Conservation (phyloP, 2,888 invertebrate species). For the Timema cristinae region DNA sequence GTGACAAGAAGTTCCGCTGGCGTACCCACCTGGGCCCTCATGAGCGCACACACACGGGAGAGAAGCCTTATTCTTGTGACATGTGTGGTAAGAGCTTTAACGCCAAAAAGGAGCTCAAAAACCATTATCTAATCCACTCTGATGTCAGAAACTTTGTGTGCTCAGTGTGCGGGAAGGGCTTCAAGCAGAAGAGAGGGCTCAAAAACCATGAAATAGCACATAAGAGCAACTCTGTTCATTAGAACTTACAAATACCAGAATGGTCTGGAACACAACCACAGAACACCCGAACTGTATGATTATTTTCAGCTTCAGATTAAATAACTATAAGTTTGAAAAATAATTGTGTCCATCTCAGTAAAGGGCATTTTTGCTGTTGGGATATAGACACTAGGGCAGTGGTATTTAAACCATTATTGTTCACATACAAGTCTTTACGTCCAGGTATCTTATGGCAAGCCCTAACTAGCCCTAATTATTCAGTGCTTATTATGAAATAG, state of each 20-base stretch:
- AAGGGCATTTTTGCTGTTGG: too few relatives aligned
- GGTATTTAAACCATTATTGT: too few relatives aligned
- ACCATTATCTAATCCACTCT: constrained; percentile 50
- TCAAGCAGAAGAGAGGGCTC: constrained; percentile 52
- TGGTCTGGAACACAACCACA: neutral
- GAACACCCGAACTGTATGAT: neutral
- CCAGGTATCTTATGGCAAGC: too few relatives aligned
- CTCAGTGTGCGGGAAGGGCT: constrained; percentile 33
- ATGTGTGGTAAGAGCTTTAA: constrained; percentile 44
- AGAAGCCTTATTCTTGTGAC: constrained; percentile 50
- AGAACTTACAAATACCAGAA: neutral
- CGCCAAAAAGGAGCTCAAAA: constrained; percentile 21
- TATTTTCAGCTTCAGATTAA: too few relatives aligned
- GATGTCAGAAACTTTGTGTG: constrained; percentile 41
- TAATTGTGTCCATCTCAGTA: too few relatives aligned
- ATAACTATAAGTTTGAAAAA: too few relatives aligned
- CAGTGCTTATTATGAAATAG: too few relatives aligned
- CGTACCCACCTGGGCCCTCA: constrained; percentile 19
- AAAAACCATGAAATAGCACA: constrained; percentile 44
- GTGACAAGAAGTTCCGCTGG: constrained; percentile 20
- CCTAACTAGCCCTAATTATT: too few relatives aligned
- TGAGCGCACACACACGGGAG: constrained; percentile 41
- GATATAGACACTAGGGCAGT: too few relatives aligned
- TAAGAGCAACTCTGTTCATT: neutral
- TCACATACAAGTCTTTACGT: too few relatives aligned